Conservation (phyloP, 2,797 vertebrate species). For the Capromys pilorides region DNA sequence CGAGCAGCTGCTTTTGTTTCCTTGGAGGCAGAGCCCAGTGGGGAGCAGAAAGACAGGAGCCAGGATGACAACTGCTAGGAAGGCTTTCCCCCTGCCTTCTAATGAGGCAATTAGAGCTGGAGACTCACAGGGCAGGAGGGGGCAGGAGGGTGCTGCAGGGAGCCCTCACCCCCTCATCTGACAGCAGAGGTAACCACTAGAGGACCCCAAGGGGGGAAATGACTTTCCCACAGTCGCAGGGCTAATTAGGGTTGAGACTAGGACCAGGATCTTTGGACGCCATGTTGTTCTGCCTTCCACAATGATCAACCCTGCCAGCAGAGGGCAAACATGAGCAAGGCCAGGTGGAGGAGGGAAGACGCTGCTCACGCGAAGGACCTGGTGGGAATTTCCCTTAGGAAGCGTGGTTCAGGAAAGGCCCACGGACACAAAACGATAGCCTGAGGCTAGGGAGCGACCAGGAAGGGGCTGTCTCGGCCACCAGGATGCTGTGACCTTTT, state of each 20-base stretch:
- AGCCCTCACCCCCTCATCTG: conserved; percentile 34
- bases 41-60: conserved; percentile 62
- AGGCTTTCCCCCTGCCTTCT: conserved; percentile 68
- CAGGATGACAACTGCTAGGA: conserved; percentile 55
- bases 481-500: not conserved
- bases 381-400: not conserved
- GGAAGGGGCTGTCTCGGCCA: not conserved
- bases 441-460: not conserved
- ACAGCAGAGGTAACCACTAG: not conserved
- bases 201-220: not conserved
- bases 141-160: not conserved
- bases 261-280: not conserved
- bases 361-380: not conserved
- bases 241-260: not conserved
- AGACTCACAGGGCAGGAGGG: not conserved
- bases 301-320: not conserved
- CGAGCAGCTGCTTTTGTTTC: conserved; percentile 74
- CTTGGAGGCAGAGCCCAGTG: conserved; percentile 69
- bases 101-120: conserved; percentile 76
- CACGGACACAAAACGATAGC: not conserved
- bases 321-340: not conserved
- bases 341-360: not conserved
- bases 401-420: not conserved
- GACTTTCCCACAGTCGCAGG: not conserved
- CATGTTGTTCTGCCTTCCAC: not conserved